These are phyloP conservation scores for Listronotus oregonensis DNA, from an alignment of 1,140 invertebrate species.

Conservation along the genomic window DNA sequence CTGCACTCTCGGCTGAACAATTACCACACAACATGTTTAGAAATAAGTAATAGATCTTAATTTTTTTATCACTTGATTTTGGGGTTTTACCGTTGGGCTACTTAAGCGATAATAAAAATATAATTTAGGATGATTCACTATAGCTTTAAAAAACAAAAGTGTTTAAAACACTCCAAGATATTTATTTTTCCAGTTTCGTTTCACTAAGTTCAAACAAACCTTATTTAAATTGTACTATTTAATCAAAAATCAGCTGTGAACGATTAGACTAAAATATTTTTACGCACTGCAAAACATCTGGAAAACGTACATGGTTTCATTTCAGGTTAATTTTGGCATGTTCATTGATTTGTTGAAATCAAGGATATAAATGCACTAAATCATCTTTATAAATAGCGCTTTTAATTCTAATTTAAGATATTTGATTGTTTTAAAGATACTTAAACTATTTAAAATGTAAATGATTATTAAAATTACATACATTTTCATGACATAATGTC, in stretches of 20 bases:
- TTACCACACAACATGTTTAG: constrained; percentile 30
- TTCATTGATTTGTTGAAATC: constrained; percentile 19
- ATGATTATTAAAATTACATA: no score
- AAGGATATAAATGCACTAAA: constrained; percentile 10
- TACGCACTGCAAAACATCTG: neutral
- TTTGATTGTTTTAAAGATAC: no score
- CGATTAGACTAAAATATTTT: no score
- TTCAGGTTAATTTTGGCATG: constrained; percentile 17
- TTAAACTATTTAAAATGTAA: no score
- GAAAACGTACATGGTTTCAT: neutral
- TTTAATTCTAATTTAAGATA: constrained; percentile 3
- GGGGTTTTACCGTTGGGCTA: neutral
- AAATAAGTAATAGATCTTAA: neutral
- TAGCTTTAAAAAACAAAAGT: no score
- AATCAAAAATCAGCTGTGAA: no score
- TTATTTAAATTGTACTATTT: no score
- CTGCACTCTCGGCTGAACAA: constrained; percentile 22
- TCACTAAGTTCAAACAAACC: no score
- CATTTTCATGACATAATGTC: no score
- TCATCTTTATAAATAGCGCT: constrained; percentile 28
- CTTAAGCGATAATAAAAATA: neutral
- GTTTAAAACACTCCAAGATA: no score
- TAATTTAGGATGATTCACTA: neutral
- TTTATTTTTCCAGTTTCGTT: no score
- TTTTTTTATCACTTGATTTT: neutral